Conservation (phyloP, 2,797 vertebrate species). For the Pteropus rufus region DNA sequence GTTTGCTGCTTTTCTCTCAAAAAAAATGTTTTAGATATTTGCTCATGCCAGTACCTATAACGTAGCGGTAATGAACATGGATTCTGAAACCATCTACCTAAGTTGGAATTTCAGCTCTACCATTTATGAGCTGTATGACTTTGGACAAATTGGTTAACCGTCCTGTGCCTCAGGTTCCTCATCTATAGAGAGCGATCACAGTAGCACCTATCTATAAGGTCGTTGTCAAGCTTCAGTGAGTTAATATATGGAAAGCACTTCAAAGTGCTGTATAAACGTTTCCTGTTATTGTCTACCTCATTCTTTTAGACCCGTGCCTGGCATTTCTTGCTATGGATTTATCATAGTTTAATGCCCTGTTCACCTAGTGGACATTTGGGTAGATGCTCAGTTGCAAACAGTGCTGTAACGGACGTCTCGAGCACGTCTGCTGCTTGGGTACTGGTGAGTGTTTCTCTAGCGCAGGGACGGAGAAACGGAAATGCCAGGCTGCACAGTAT, state of each 20-base stretch:
- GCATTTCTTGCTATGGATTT: not conserved
- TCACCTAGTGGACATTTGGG: not conserved
- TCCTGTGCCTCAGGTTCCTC: not conserved
- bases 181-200: not conserved
- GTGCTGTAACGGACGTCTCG: not conserved
- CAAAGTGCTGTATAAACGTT: not conserved
- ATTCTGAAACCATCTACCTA: not conserved
- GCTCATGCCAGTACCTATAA: not conserved
- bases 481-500: not conserved
- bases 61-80: not conserved
- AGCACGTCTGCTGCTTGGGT: accelerated
- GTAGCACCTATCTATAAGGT: not conserved
- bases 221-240: not conserved
- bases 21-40: not conserved
- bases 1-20: not conserved
- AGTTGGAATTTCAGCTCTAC: not conserved
- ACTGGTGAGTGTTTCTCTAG: not conserved
- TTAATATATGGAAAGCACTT: not conserved
- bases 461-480: not conserved
- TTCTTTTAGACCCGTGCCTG: not conserved
- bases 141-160: not conserved
- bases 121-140: not conserved
- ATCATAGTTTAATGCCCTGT: not conserved
- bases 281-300: not conserved
- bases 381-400: not conserved